Conservation (phyloP, 2,888 invertebrate species). For the Melieria crassipennis region DNA sequence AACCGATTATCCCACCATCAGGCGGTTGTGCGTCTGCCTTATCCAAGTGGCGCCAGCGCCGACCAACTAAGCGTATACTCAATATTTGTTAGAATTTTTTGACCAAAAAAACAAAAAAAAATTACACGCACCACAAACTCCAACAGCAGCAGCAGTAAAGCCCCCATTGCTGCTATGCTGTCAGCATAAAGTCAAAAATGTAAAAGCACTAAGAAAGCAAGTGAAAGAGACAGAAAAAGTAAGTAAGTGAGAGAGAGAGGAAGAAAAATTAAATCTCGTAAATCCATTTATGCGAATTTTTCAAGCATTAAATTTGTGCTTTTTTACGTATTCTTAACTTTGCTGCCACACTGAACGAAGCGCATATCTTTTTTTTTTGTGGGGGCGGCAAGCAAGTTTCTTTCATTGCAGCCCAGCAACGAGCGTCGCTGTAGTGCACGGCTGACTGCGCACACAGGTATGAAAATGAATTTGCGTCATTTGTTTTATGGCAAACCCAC, state of each 20-base stretch:
- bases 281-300: conserved; percentile 59
- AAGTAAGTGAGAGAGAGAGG: not conserved
- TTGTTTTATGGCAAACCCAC: conserved; percentile 50
- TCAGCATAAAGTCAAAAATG: no score
- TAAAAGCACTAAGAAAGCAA: no score
- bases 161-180: no score
- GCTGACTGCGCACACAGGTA: conserved; percentile 29
- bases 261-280: conserved; percentile 45
- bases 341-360: not conserved
- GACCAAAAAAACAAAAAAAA: no score
- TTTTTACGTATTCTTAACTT: conserved; percentile 53
- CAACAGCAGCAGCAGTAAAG: no score
- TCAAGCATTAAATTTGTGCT: conserved; percentile 60
- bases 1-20: conserved; percentile 24
- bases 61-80: no score
- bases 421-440: not conserved
- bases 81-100: no score
- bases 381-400: not conserved
- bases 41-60: no score
- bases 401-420: not conserved
- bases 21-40: no score
- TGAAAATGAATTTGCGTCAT: conserved; percentile 57
- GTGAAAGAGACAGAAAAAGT: not conserved
- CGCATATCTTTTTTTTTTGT: not conserved
- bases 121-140: no score